phyloP scores from a whole-genome alignment of 2,113 vertebrate species.

The Cryptoleucopteryx plumbea region DNA sequence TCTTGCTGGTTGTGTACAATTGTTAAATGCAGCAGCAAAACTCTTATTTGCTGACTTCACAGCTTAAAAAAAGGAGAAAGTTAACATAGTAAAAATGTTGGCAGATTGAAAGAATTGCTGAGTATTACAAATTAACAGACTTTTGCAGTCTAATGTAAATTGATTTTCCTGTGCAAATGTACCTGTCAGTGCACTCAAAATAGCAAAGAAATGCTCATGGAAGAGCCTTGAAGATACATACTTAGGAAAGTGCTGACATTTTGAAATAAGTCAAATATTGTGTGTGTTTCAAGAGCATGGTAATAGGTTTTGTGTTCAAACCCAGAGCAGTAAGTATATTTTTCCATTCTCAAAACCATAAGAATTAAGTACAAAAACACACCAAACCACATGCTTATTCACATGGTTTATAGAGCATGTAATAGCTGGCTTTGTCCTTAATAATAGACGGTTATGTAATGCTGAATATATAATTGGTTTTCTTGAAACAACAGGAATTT shows the following conservation, averaged over 20 bases:
- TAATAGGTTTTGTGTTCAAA: neutral
- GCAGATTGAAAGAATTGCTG: neutral
- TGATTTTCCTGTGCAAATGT: neutral
- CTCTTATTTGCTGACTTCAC: neutral
- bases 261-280: neutral
- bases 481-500: constrained; percentile 14
- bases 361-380: constrained; percentile 25
- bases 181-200: neutral
- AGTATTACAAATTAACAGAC: neutral
- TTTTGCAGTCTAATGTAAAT: neutral
- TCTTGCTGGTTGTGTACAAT: neutral
- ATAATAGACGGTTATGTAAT: neutral
- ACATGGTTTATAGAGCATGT: neutral
- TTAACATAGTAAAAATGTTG: neutral
- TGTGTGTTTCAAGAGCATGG: neutral
- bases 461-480: neutral
- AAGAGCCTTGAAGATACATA: neutral
- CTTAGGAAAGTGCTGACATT: neutral
- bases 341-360: constrained; percentile 15
- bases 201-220: neutral
- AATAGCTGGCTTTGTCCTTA: constrained; percentile 38
- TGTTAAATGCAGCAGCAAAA: neutral
- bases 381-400: constrained; percentile 48
- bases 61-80: neutral
- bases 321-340: neutral